Evolutionary conservation across 92 coral and sea anemone species (phyloP), one percentile per base, ranked within the genome.

Genomic region (Palythoa caribaeorum): DNA sequence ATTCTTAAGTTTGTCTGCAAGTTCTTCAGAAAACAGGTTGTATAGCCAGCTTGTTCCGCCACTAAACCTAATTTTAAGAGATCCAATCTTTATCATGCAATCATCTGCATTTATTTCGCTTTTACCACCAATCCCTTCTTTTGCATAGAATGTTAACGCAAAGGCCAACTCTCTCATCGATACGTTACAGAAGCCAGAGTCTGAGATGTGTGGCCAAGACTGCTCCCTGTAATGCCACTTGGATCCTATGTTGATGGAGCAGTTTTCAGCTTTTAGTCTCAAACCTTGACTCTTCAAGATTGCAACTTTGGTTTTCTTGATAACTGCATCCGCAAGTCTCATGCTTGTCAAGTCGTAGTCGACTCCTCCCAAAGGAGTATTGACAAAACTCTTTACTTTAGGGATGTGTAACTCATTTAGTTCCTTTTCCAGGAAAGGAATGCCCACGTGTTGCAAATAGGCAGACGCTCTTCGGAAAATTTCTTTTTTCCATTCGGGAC

Each of bases 41-140:
- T 95, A 95, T 79, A 95, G 57, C 98, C 98, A 95, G 76, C 98
- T 95, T 83, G 96, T 94, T 19, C 98, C 96, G 19, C 98, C 98
- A 28, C 80, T 77, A 36, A 95, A 95, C 70, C 78, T 92, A 44
- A 95, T 87, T 44, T 92, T 91, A 8, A 95, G 80, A n/a, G 94
- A 86, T n/a, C 93, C 93, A 51, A 95, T 89, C 48, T 92, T 91
- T 53, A 95, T 44, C 6, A 38, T 52, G 63, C 98, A 95, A 79
- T 92, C 89, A 44, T 89, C 83, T 19, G 90, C 98, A 44, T 84
- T 88, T 69, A 95, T 84, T 39, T 88, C 85, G n/a, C 76, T 55
- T 88, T 77, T 72, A 71, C 76, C 19, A 88, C 71, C 53, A 83
- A 75, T 11, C 35, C 35, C 78, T 89, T 94, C 95, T 73, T 71